Conservation (phyloP, 2,113 vertebrate species). For the Phocoena sinus region DNA sequence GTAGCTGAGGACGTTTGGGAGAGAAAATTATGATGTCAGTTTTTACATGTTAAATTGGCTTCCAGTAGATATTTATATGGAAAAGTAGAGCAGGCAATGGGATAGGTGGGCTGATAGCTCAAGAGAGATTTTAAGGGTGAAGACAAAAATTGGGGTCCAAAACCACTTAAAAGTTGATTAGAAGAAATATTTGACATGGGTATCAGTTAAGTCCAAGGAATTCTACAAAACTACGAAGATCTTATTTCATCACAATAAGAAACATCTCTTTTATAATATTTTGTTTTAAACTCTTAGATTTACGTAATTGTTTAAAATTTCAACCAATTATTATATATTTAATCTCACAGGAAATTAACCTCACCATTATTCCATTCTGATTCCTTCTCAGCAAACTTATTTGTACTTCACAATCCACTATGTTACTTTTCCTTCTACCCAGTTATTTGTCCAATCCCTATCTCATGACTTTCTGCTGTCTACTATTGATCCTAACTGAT, state of each 20-base stretch:
- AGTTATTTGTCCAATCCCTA: not conserved
- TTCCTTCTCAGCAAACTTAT: not conserved
- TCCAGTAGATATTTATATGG: not conserved
- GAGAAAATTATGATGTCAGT: not conserved
- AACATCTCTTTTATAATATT: not conserved
- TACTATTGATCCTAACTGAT: not conserved
- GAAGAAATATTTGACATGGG: not conserved
- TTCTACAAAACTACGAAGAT: not conserved
- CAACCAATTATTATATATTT: not conserved
- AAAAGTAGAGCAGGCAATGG: not conserved
- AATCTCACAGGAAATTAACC: not conserved
- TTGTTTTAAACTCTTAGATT: not conserved
- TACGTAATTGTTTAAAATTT: not conserved
- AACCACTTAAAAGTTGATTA: not conserved
- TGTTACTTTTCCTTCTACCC: not conserved
- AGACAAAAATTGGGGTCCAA: not conserved
- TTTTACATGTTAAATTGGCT: not conserved
- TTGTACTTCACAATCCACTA: not conserved
- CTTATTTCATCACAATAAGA: not conserved
- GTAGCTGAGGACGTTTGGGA: not conserved
- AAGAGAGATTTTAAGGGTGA: not conserved
- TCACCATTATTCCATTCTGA: not conserved
- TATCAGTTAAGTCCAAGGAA: not conserved
- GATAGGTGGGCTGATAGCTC: not conserved
- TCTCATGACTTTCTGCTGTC: not conserved